phyloP scores from a whole-genome alignment of 2,888 invertebrate species.

The Drosophila limbata region DNA sequence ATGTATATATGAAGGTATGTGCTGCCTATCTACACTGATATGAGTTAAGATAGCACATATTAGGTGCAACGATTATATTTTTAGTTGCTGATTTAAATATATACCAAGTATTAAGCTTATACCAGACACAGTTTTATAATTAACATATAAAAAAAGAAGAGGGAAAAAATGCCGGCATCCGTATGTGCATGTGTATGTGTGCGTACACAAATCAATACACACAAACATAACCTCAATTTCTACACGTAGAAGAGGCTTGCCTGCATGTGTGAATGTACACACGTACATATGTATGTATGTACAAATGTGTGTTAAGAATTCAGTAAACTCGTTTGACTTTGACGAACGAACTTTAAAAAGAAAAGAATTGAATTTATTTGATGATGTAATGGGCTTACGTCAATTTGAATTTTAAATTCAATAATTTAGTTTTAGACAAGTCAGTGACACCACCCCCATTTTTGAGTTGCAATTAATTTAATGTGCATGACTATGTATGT shows the following conservation, averaged over 20 bases:
- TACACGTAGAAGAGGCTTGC: constrained; percentile 18
- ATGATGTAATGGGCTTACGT: constrained; percentile 71
- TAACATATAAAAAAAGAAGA: constrained; percentile 5
- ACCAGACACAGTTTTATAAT: constrained; percentile 9
- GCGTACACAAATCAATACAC: constrained; percentile 58
- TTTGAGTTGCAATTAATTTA: constrained; percentile 31
- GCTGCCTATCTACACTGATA: constrained; percentile 4
- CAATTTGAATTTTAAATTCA: constrained; percentile 42
- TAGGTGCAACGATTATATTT: constrained; percentile 48
- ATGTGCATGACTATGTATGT: constrained; percentile 7
- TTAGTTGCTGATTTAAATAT: constrained; percentile 42
- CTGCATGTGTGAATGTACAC: constrained; percentile 20
- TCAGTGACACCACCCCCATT: constrained; percentile 12
- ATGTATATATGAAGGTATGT: background rate
- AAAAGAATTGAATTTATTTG: constrained; percentile 50
- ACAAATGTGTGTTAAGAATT: constrained; percentile 45
- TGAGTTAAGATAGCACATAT: constrained; percentile 44
- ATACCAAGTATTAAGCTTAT: constrained; percentile 20
- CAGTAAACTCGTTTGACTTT: constrained; percentile 72
- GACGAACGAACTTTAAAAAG: constrained; percentile 55
- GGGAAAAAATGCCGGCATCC: constrained; percentile 65
- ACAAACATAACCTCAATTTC: constrained; percentile 57
- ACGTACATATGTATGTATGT: constrained; percentile 19
- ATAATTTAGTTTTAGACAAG: constrained; percentile 30
- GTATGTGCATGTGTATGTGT: constrained; percentile 10